Evolutionary conservation across 2,888 invertebrate species (phyloP).

Genomic region (Pollenia griseotomentosa): DNA sequence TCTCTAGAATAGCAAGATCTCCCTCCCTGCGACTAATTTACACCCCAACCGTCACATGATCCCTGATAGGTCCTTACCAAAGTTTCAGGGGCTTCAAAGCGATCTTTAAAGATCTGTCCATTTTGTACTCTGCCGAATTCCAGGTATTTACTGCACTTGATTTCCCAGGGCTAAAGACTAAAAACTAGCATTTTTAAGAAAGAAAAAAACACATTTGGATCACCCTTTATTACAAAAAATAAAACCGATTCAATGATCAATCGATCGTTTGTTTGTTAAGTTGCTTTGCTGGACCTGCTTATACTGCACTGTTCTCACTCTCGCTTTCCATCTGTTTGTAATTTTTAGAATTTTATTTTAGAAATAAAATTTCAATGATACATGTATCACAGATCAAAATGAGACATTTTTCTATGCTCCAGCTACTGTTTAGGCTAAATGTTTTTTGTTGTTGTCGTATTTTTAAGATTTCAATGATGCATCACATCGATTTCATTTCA

Average conservation of each 20-base stretch:
- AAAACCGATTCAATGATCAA: background rate
- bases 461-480: conserved; percentile 60
- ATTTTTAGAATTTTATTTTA: conserved; percentile 23
- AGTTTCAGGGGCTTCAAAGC: no score
- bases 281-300: conserved; percentile 27
- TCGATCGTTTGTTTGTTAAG: background rate
- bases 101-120: no score
- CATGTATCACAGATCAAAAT: conserved; percentile 50
- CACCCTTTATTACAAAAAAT: background rate
- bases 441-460: conserved; percentile 16
- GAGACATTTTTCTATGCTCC: conserved; percentile 58
- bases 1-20: no score
- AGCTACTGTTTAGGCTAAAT: conserved; percentile 59
- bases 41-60: no score
- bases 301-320: background rate
- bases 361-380: conserved; percentile 27
- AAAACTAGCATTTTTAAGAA: no score
- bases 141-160: no score
- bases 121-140: no score
- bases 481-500: conserved; percentile 43
- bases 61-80: no score
- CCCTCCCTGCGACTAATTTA: no score
- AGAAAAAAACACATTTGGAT: no score
- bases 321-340: background rate
- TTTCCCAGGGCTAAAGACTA: no score